Evolutionary conservation across 1,140 invertebrate species (phyloP).

Genomic region (Heliothis virescens): DNA sequence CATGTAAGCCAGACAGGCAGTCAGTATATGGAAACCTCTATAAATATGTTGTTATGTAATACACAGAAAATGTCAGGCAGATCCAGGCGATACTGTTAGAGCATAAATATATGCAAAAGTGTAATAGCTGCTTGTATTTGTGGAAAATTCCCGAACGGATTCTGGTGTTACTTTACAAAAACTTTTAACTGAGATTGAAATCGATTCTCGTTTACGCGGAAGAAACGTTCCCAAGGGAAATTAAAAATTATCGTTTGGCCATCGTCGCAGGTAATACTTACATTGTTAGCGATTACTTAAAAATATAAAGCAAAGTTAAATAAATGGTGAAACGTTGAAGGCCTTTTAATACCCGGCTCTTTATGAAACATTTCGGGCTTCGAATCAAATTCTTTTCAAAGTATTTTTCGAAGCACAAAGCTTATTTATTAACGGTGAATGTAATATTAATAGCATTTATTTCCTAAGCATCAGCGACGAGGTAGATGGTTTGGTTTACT

Average conservation of each 20-base stretch:
- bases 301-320: conserved; percentile 21
- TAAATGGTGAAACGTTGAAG: conserved; percentile 3
- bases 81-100: not conserved
- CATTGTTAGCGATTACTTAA: conserved; percentile 16
- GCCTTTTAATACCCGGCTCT: not conserved
- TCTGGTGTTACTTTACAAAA: conserved; percentile 36
- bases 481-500: no score
- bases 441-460: no score
- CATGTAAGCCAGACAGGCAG: no score
- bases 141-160: conserved; percentile 5
- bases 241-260: conserved; percentile 46
- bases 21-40: no score
- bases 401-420: no score
- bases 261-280: conserved; percentile 37
- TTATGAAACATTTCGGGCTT: not conserved
- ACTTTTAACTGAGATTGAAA: conserved; percentile 46
- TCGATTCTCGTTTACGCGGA: conserved; percentile 33
- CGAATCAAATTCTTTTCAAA: no score
- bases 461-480: no score
- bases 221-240: conserved; percentile 43
- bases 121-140: not conserved
- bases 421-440: no score
- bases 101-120: not conserved
- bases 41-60: no score
- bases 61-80: no score